Evolutionary conservation across 2,113 vertebrate genomes (phyloP).

Genomic region (Theristicus caerulescens): DNA sequence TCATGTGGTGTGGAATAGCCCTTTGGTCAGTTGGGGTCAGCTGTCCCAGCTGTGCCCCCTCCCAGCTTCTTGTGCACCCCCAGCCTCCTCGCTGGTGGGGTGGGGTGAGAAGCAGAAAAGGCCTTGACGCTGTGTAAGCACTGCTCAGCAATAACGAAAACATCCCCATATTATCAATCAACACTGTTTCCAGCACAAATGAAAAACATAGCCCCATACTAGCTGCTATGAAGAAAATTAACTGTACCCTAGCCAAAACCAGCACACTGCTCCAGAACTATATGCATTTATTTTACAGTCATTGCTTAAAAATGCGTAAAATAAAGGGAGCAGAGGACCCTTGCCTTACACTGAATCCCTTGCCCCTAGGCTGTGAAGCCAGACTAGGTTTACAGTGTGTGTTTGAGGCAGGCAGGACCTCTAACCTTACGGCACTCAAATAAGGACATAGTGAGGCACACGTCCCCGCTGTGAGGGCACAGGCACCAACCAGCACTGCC

Average conservation of each 20-base stretch:
- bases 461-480: neutral
- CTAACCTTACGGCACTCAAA: neutral
- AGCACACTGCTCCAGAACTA: neutral
- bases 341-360: neutral
- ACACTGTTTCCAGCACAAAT: neutral
- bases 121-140: neutral
- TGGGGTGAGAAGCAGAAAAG: neutral
- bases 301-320: neutral
- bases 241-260: neutral
- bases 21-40: neutral
- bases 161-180: neutral
- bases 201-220: neutral
- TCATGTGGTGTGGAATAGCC: neutral
- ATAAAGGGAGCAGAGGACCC: neutral
- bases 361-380: neutral
- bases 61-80: neutral
- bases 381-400: neutral
- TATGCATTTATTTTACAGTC: neutral
- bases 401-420: neutral
- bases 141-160: neutral
- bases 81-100: neutral
- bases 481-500: neutral
- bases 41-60: neutral
- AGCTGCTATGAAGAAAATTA: neutral
- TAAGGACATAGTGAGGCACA: neutral